phyloP scores from a whole-genome alignment of 2,113 vertebrate species.

The Sterrhoptilus dennistouni region DNA sequence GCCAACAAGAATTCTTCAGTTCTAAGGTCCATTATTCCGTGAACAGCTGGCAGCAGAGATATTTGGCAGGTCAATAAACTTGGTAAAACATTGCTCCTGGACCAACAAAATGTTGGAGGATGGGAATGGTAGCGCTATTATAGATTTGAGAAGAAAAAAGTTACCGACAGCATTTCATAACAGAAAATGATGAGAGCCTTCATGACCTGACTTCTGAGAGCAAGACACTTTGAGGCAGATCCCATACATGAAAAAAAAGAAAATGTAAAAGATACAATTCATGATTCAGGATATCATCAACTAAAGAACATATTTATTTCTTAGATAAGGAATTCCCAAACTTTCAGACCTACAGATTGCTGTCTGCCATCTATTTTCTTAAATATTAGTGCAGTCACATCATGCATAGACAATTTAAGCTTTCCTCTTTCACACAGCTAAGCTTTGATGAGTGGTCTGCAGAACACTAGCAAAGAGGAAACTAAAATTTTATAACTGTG shows the following conservation, averaged over 20 bases:
- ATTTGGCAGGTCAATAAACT: neutral
- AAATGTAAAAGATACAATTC: neutral
- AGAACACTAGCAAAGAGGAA: neutral
- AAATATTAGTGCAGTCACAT: neutral
- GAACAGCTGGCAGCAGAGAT: neutral
- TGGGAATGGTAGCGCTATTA: accelerated
- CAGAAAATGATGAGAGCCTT: neutral
- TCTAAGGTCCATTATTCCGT: neutral
- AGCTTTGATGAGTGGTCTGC: neutral
- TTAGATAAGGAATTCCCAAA: neutral
- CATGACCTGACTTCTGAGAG: neutral
- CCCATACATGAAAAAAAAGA: neutral
- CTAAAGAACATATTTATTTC: neutral
- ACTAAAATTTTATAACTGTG: neutral
- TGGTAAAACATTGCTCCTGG: neutral
- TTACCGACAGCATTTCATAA: neutral
- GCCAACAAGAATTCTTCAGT: neutral
- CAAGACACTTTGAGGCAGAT: neutral
- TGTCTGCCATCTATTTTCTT: neutral
- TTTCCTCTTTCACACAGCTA: neutral
- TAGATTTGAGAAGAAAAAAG: neutral
- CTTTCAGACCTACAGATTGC: neutral
- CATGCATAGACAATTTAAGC: neutral
- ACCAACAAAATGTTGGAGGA: neutral
- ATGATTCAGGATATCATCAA: neutral